A percentile compares a stretch with the other conserved stretches of the same genome.
phyloP scores from a whole-genome alignment of 2,113 vertebrate species.

The Morone chrysops region DNA sequence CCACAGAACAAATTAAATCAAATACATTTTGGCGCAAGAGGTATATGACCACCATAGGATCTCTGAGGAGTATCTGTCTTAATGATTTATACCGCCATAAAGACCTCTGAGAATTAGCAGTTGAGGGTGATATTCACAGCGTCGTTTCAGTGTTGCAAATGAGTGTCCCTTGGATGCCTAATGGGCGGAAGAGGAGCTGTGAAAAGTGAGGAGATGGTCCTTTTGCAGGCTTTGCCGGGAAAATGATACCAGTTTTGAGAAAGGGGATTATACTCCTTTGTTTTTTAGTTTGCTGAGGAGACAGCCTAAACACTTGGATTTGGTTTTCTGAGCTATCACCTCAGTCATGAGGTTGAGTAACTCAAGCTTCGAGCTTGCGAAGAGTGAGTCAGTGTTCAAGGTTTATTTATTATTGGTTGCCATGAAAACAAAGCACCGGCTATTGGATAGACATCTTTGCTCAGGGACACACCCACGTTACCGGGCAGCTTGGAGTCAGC shows the following conservation, averaged over 20 bases:
- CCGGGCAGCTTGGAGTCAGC: conserved; percentile 48
- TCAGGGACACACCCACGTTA: conserved; percentile 63
- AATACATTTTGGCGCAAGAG: conserved; percentile 73
- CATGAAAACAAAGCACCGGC: conserved; percentile 80
- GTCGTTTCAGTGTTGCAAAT: conserved; percentile 77
- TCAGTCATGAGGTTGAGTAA: conserved; percentile 40
- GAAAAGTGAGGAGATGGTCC: conserved; percentile 37
- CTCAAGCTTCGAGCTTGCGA: conserved; percentile 22
- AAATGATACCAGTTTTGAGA: conserved; percentile 46
- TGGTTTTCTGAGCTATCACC: conserved; percentile 41
- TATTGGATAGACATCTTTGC: conserved; percentile 59
- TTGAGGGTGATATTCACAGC: conserved; percentile 81
- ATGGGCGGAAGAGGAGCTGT: conserved; percentile 48
- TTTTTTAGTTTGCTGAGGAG: conserved; percentile 48
- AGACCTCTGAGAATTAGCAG: conserved; percentile 83
- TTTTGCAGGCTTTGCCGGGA: conserved; percentile 36
- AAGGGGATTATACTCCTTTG: conserved; percentile 38
- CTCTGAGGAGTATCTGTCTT: conserved; percentile 86
- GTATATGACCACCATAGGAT: conserved; percentile 78
- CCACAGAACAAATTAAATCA: conserved; percentile 75
- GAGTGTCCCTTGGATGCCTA: conserved; percentile 69
- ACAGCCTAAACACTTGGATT: conserved; percentile 50
- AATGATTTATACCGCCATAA: conserved; percentile 84
- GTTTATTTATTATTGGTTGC: conserved; percentile 82
- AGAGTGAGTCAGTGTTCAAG: conserved; percentile 66